Evolutionary conservation across 2,888 invertebrate species (phyloP), one percentile per base, ranked within the genome.

Genomic region (Spodoptera littoralis): DNA sequence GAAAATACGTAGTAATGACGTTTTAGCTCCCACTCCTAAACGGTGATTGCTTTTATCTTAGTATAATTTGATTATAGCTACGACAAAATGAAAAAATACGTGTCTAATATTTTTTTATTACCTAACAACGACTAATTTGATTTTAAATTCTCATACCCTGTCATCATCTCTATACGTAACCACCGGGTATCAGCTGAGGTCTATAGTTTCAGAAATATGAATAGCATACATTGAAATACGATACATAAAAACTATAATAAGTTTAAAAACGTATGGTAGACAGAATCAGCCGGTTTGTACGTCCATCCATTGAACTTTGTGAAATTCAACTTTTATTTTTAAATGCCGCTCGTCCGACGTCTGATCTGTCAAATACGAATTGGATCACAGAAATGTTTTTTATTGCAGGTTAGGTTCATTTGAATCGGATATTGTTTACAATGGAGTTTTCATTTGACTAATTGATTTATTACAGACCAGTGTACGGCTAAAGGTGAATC

Each of bases 161-260:
- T 18, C 18, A 18, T 18, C 18, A 18, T 18, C 18, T 18, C 18
- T 18, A 18, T 27, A 60, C 43, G 43, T 22, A 43, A 47, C 18
- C 18, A 45, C 46, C 49, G n/a, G n/a, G n/a, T 41, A 2, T 41
- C 42, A 41, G 49, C 13, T 65, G 69, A 42, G 51, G 13, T 60
- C 52, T 68, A 68, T 41, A 44, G 11, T 41, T 44, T 44, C 22
- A 60, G 69, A 65, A 65, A 48, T 41, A 48, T 60, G 12, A 68
- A 68, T 60, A 11, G 43, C 43, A 43, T 22, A 47, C 24, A 27
- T 65, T 43, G 36, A 51, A 36, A 46, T 58, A 42, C n/a, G 47
- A 51, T 43, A 44, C 36, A 8, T 9, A 36, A 36, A 9, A 36
- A 36, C 36, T 68, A 52, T 43, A 6, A 41, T 48, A 60, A n/a